phyloP scores from a whole-genome alignment of 1,140 invertebrate species.

The Saxidomus purpurata region DNA sequence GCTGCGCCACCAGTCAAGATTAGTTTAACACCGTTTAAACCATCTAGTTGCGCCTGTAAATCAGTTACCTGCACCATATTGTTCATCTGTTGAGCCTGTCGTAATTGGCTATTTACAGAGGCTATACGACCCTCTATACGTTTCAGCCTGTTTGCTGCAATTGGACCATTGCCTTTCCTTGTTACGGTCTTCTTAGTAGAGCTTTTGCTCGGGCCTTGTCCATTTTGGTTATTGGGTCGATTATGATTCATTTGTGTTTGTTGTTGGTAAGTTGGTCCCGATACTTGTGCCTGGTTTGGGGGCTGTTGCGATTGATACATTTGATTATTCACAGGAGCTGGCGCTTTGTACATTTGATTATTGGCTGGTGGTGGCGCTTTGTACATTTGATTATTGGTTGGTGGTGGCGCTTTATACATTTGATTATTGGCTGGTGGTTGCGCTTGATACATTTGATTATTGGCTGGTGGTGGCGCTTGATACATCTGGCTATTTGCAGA shows the following conservation, averaged over 20 bases:
- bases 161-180: background rate
- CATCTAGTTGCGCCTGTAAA: background rate
- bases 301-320: background rate
- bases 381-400: no score
- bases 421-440: background rate
- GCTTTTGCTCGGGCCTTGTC: background rate
- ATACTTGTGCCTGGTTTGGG: background rate
- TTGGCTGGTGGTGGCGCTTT: background rate
- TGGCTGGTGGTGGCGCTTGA: background rate
- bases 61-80: background rate
- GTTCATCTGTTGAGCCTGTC: background rate
- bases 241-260: background rate
- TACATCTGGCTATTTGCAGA: background rate
- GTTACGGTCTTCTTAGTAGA: background rate
- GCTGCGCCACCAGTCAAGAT: conserved; percentile 23
- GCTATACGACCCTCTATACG: background rate
- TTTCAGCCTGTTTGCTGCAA: conserved; percentile 14
- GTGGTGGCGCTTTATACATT: background rate
- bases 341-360: no score
- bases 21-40: background rate
- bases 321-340: background rate
- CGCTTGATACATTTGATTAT: background rate
- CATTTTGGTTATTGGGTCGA: background rate
- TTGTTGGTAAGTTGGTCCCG: background rate
- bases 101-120: background rate